Evolutionary conservation across 2,797 vertebrate genomes (phyloP).

Genomic region (Rhynchotus rufescens): DNA sequence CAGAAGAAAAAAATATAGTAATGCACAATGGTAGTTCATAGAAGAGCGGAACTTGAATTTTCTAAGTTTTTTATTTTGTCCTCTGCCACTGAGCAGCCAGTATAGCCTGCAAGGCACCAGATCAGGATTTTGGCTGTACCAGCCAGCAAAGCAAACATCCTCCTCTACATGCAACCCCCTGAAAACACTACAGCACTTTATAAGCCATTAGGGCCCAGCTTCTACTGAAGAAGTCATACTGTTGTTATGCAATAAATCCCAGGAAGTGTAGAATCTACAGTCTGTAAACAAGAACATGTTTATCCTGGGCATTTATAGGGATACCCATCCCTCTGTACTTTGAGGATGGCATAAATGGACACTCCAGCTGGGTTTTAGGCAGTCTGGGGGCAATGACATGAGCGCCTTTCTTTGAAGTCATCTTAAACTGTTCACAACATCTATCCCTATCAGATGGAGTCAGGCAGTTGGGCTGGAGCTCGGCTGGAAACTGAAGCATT

Average conservation of each 20-base stretch:
- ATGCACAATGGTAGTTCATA: not conserved
- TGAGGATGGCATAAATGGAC: not conserved
- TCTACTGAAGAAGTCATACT: not conserved
- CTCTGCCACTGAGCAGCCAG: not conserved
- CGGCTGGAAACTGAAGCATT: not conserved
- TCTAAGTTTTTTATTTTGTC: not conserved
- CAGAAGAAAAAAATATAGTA: not conserved
- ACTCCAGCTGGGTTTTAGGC: not conserved
- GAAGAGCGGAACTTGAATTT: not conserved
- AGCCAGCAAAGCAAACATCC: not conserved
- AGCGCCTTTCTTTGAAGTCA: not conserved
- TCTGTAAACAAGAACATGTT: rapidly evolving
- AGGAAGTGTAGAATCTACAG: not conserved
- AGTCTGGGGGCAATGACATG: not conserved
- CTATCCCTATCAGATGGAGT: not conserved
- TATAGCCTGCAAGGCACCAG: not conserved
- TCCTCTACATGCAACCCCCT: not conserved
- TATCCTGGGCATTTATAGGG: not conserved
- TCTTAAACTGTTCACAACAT: not conserved
- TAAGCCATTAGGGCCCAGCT: not conserved
- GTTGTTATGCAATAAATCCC: not conserved
- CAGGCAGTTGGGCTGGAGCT: not conserved
- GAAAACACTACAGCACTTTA: not conserved
- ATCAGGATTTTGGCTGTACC: not conserved
- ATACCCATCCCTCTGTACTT: not conserved